Evolutionary conservation across 2,113 vertebrate species (phyloP).

Genomic region (Pluvialis apricaria): DNA sequence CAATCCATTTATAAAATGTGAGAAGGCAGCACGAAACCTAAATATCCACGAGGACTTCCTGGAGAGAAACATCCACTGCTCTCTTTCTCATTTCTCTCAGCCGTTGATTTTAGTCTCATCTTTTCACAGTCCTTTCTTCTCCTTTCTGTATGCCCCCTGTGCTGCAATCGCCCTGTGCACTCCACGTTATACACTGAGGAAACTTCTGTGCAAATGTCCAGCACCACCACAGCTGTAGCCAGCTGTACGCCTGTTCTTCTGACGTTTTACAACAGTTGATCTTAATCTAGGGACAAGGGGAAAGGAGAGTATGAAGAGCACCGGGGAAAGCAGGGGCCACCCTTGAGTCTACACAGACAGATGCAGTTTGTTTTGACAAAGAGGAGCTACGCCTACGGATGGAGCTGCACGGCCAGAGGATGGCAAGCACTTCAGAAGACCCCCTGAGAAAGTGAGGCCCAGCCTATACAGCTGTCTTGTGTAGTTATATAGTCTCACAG

Average conservation of each 20-base stretch:
- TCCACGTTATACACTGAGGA: not conserved
- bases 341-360: not conserved
- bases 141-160: not conserved
- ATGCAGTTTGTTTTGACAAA: not conserved
- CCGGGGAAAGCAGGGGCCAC: not conserved
- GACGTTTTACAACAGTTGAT: not conserved
- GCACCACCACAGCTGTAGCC: not conserved
- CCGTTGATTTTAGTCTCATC: conserved; percentile 1
- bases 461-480: not conserved
- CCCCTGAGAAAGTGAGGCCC: not conserved
- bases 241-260: not conserved
- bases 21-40: conserved; percentile 57
- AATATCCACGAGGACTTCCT: not conserved
- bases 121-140: not conserved
- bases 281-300: not conserved
- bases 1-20: conserved; percentile 7
- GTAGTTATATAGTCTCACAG: not conserved
- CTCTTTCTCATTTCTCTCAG: not conserved
- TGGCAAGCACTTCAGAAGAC: not conserved
- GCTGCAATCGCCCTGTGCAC: not conserved
- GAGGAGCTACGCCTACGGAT: not conserved
- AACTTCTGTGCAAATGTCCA: not conserved
- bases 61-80: not conserved
- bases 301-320: not conserved
- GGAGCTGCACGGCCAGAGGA: not conserved